phyloP scores from a whole-genome alignment of 2,888 invertebrate species.

The Eristalis intricaria region DNA sequence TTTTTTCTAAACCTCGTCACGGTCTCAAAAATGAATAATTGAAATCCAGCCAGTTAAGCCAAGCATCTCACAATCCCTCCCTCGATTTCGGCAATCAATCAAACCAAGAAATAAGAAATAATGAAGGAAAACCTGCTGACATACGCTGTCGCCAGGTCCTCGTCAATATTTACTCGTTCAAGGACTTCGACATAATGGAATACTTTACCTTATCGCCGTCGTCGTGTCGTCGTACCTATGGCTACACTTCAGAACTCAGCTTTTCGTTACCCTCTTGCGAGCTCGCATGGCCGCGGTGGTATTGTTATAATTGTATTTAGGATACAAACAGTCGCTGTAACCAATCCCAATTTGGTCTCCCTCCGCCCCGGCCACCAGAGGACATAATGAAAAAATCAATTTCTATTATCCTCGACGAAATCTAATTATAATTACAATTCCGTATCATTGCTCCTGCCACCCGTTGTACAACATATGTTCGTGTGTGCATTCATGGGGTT shows the following conservation, averaged over 20 bases:
- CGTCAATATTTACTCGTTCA: constrained; percentile 14
- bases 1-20: background rate
- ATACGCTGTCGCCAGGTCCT: background rate
- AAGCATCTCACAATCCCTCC: background rate
- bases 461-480: background rate
- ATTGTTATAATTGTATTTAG: background rate
- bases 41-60: constrained; percentile 3
- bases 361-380: background rate
- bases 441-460: constrained; percentile 23
- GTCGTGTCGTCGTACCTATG: background rate
- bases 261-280: background rate
- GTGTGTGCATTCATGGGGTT: background rate
- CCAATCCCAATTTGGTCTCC: background rate
- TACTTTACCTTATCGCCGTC: background rate
- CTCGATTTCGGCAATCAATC: background rate
- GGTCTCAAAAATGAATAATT: background rate
- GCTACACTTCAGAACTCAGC: background rate
- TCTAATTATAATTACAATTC: constrained; percentile 59
- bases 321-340: constrained; percentile 16
- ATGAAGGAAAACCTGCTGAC: constrained; percentile 7
- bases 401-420: constrained; percentile 57
- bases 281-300: background rate
- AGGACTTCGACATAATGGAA: background rate
- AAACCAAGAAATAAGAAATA: background rate
- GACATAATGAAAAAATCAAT: constrained; percentile 57